Conservation (phyloP, 37 sponge, comb jelly and placozoan genomes). For the Agelas oroides region DNA sequence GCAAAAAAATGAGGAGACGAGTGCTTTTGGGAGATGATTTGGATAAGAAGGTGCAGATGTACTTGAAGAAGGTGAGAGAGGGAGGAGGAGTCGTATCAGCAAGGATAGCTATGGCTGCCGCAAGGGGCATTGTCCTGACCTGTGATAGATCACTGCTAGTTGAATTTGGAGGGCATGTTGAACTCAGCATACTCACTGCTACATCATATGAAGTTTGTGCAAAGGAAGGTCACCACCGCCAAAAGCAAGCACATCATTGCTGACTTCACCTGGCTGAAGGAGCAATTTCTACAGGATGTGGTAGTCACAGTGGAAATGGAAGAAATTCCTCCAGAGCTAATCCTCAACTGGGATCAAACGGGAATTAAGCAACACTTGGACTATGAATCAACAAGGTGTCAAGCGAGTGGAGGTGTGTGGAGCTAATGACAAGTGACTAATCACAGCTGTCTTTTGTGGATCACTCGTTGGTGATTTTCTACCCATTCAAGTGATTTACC, state of each 20-base stretch:
- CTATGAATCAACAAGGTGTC: conserved; percentile 32
- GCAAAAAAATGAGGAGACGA: conserved; percentile 7
- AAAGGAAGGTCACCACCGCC: conserved; percentile 33
- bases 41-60: conserved; percentile 24
- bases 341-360: conserved; percentile 62
- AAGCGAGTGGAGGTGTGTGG: conserved; percentile 38
- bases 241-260: conserved; percentile 2
- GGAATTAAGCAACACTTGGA: conserved; percentile 56
- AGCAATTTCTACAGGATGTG: conserved; percentile 33
- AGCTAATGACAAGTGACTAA: conserved; percentile 57
- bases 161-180: conserved; percentile 49
- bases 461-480: conserved; percentile 36
- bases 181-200: conserved; percentile 46
- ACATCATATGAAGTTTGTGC: conserved; percentile 37
- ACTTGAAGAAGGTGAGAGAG: conserved; percentile 34
- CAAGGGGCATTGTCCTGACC: conserved; percentile 37
- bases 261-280: conserved; percentile 43
- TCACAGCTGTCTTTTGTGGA: conserved; percentile 57
- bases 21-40: conserved; percentile 1
- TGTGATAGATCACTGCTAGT: not conserved
- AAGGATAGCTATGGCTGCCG: conserved; percentile 59
- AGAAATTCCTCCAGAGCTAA: conserved; percentile 53
- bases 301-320: conserved; percentile 31
- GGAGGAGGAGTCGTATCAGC: too few relatives aligned
- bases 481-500: conserved; percentile 61